These are phyloP conservation scores for Silurus meridionalis DNA, from an alignment of 2,113 vertebrate genomes.

Conservation along the genomic window DNA sequence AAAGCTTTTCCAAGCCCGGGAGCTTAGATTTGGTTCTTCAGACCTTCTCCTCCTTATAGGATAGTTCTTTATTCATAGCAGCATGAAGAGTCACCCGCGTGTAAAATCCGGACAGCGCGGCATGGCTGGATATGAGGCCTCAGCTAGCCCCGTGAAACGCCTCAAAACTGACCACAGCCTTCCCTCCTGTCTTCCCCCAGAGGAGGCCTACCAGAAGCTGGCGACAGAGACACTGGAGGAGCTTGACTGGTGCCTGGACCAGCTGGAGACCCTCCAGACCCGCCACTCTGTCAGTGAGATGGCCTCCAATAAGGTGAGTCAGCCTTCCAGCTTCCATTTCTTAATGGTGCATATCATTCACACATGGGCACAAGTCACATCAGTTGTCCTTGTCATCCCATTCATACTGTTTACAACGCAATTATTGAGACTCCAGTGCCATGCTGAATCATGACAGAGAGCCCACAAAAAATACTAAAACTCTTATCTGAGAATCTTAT, in stretches of 20 bases:
- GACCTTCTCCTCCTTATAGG: conserved; percentile 12
- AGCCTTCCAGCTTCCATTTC: neutral
- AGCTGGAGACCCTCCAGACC: conserved; percentile 86
- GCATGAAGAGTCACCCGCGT: conserved; percentile 77
- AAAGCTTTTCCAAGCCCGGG: neutral
- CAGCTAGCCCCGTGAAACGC: conserved; percentile 71
- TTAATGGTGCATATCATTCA: neutral
- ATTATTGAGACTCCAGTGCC: neutral
- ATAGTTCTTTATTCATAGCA: conserved; percentile 52
- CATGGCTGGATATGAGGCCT: conserved; percentile 73
- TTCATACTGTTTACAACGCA: neutral
- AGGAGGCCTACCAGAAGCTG: conserved; percentile 88
- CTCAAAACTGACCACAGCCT: conserved; percentile 76
- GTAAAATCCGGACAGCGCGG: conserved; percentile 68
- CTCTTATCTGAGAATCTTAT: neutral
- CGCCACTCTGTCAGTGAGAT: conserved; percentile 86
- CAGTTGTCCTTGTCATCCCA: neutral
- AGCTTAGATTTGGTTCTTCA: conserved; percentile 4
- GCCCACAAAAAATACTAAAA: neutral
- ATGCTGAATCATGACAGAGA: neutral
- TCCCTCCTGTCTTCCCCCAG: conserved; percentile 81
- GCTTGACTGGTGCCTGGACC: conserved; percentile 88
- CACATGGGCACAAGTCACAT: neutral
- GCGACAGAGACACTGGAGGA: conserved; percentile 88
- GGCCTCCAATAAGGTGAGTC: conserved; percentile 86